Evolutionary conservation across 2,888 invertebrate genomes (phyloP), one percentile per base, ranked within the genome.

Genomic region (Eugnorisma glareosa): DNA sequence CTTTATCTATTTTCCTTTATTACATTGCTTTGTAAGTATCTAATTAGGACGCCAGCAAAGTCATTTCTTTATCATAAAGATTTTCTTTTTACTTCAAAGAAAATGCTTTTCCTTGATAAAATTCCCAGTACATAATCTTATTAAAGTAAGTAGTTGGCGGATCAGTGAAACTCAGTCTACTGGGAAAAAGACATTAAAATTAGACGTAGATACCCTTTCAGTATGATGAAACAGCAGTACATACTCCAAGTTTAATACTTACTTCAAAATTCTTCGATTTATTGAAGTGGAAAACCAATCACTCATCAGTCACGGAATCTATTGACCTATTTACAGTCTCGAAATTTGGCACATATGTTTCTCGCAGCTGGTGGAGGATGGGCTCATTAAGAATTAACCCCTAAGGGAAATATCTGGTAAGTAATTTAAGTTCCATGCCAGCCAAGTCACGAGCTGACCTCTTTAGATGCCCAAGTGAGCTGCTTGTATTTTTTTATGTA

Each of bases 381-480:
- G n/a, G 21, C 51, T 67, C 31, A 81, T 81, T 67, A 74, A 67
- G 48, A 81, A 81, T 74, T 54, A 81, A 74, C 31, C 35, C 75
- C 18, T 48, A 40, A 57, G 75, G 81, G 67, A 81, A 79, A 81
- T 67, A 67, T 73, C 57, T 48, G 40, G 45, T 81, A 75, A 79
- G 37, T 81, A 74, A 79, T 81, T 81, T 81, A 67, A 81, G 75
- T 75, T 67, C 37, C 45, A 67, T 74, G 31, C 10, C 37, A n/a
- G 57, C 18, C 10, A 57, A 48, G 48, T 63, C 11, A 31, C 31
- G 8, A 11, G 28, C 70, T 45, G 54, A 40, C n/a, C 24, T 43
- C 13, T 43, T 18, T 48, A 40, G 43, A 54, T 45, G n/a, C 28
- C 37, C 15, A 31, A n/a, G 37, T 72, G 37, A 18, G 21, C 21